Base-by-base conservation (phyloP, 1,140 invertebrate species). In the Piezodorus guildinii region DNA sequence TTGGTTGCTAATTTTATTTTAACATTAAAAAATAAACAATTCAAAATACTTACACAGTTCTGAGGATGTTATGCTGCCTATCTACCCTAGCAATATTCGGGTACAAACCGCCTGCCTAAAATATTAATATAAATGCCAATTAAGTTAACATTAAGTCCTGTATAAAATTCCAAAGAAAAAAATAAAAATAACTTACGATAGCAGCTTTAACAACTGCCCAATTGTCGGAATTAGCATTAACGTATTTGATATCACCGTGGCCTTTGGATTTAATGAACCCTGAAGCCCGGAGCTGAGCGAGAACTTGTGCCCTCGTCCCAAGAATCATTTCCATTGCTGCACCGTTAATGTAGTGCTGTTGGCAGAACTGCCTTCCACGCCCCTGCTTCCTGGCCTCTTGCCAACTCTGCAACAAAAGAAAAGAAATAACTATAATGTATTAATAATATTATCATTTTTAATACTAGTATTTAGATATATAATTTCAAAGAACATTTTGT, bases 121-220 rank as follows among this genome's bases (percentile, higher is more conserved):
- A 52, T 30, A 23, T 10, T 19, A 52, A 19, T 52, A 52, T n/a
- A 46, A 3, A 46, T 12, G 15, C 4, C 3, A 52, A 3, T 10
- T 4, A 19, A 52, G 12, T 19, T 14, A 14, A 17, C 6, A 23
- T 14, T 10, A 17, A 23, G 51, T 19, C n/a, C 2, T 14, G 45
- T 46, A 46, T 46, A 44, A 3, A 46, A n/a, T 46, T 46, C 3
- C 14, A 46, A 19, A 46, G 16, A 15, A 30, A 30, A 4, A 30
- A 30, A 30, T 30, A 46, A 46, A 46, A 16, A 4, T 12, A 2
- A 52, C 51, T 52, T 19, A 85, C 83, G 5, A 98, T 72, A 5
- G 90, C 89, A 3, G 91, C 93, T 75, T 96, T 97, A 0, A 97
- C 86, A 15, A 95, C 81, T 16, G 88, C 83, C 92, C 93, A 96